Evolutionary conservation across 2,888 invertebrate species (phyloP).

Genomic region (Eurytoma californica): DNA sequence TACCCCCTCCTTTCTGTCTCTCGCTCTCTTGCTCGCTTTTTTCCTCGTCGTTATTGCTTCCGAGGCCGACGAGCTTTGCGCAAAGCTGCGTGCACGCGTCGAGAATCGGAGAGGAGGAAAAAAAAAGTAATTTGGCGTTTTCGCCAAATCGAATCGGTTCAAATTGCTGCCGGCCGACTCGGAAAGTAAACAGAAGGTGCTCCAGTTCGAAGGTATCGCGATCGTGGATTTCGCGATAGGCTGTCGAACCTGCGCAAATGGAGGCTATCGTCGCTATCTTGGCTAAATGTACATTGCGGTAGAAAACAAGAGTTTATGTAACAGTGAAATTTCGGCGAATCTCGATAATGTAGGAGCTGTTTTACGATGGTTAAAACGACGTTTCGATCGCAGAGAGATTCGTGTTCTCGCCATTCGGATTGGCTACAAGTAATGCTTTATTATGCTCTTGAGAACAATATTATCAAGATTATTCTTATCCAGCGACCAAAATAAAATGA

Average conservation of each 20-base stretch:
- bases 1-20: neutral
- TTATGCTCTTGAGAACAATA: neutral
- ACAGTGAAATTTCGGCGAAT: conserved; percentile 20
- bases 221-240: neutral
- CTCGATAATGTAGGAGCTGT: conserved; percentile 1
- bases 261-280: neutral
- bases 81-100: neutral
- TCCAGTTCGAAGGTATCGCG: neutral
- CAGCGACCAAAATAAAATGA: neutral
- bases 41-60: conserved; percentile 1
- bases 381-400: neutral
- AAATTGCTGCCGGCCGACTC: conserved; percentile 13
- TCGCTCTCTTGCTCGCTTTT: neutral
- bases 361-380: conserved; percentile 28
- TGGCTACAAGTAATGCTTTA: no score
- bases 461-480: neutral
- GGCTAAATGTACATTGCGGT: neutral
- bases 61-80: conserved; percentile 16
- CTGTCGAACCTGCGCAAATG: neutral
- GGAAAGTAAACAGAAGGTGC: conserved; percentile 14
- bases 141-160: conserved; percentile 24
- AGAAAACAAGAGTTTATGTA: conserved; percentile 9
- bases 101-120: neutral
- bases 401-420: neutral
- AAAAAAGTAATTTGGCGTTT: conserved; percentile 13